Evolutionary conservation across 1,140 invertebrate species (phyloP).

Genomic region (Aphis gossypii): DNA sequence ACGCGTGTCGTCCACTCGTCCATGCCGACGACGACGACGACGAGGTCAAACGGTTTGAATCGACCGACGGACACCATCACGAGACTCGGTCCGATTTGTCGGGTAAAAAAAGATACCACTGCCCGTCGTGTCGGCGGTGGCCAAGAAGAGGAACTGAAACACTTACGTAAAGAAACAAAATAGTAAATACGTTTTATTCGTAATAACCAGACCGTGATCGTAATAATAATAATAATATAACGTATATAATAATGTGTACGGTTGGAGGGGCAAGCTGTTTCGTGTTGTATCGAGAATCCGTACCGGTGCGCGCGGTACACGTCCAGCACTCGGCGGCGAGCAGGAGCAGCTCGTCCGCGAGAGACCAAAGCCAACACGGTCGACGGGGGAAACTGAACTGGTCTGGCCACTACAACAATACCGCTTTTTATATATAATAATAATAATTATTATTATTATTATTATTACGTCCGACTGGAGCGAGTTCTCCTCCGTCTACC

Average conservation of each 20-base stretch:
- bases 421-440: conserved; percentile 50
- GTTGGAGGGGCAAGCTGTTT: not conserved
- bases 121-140: too few species aligned
- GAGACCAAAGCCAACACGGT: not conserved
- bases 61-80: not conserved
- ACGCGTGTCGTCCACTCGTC: not conserved
- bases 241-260: not conserved
- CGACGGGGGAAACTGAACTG: conserved; percentile 43
- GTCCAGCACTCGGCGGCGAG: too few species aligned
- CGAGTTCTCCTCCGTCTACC: not conserved
- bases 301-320: not conserved
- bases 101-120: not conserved
- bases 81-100: not conserved
- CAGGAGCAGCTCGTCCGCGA: not conserved
- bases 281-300: conserved; percentile 21
- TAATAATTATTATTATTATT: conserved; percentile 17
- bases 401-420: conserved; percentile 57
- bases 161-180: not conserved
- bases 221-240: too few species aligned
- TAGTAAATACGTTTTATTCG: conserved; percentile 1
- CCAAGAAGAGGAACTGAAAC: not conserved
- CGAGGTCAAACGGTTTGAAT: not conserved
- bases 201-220: not conserved
- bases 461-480: not conserved
- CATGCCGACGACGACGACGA: not conserved